A percentile compares a stretch with the other conserved stretches of the same genome.
Evolutionary conservation across 2,113 vertebrate species (phyloP).

Genomic region (Gobio gobio): DNA sequence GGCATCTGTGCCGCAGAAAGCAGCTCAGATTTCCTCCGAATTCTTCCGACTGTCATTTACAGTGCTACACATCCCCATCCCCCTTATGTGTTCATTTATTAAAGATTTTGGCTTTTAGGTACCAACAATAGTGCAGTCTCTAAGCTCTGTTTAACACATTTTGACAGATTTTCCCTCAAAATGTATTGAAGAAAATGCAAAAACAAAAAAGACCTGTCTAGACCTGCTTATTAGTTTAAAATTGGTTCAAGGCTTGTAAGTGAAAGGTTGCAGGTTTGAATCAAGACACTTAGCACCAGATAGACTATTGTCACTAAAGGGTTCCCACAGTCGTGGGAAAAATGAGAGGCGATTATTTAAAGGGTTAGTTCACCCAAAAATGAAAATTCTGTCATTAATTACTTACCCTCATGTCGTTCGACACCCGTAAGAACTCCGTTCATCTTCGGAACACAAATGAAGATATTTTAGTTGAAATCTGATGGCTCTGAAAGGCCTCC

Average conservation of each 20-base stretch:
- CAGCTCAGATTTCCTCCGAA: background rate
- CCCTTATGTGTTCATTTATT: background rate
- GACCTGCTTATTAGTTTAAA: background rate
- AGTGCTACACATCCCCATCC: background rate
- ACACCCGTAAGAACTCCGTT: too few species aligned
- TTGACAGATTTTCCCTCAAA: background rate
- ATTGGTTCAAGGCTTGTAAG: background rate
- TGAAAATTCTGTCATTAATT: too few species aligned
- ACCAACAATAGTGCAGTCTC: background rate
- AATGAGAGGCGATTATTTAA: too few species aligned
- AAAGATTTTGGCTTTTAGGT: background rate
- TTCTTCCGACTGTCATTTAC: background rate
- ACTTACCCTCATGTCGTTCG: too few species aligned
- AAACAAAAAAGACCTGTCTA: too few species aligned
- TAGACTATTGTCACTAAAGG: background rate
- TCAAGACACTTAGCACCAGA: background rate
- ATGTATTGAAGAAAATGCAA: background rate
- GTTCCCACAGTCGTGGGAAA: background rate
- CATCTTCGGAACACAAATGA: too few species aligned
- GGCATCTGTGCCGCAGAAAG: background rate
- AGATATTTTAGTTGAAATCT: too few species aligned
- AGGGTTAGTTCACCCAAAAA: too few species aligned
- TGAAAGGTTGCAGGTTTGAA: background rate
- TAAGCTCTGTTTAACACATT: background rate
- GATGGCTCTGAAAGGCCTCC: too few species aligned